Evolutionary conservation across 1,140 invertebrate genomes (phyloP).

Genomic region (Bicyclus anynana): DNA sequence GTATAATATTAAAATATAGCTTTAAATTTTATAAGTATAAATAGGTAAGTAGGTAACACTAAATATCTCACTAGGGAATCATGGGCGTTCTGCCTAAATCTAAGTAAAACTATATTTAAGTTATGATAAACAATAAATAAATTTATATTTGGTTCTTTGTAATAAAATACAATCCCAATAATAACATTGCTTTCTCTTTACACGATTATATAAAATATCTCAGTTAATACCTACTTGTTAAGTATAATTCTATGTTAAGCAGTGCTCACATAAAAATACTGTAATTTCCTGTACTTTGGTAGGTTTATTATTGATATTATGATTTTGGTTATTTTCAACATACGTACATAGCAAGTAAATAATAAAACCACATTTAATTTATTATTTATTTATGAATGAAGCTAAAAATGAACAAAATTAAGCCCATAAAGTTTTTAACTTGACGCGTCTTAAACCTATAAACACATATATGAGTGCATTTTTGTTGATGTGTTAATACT

Average conservation of each 20-base stretch:
- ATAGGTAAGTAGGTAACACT: slow-evolving; percentile 23
- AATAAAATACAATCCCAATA: neutral
- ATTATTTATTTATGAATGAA: too few species aligned
- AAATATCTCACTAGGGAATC: slow-evolving; percentile 43
- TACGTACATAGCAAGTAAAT: too few species aligned
- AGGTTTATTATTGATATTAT: neutral
- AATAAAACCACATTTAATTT: too few species aligned
- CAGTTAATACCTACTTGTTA: neutral
- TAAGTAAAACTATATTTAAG: neutral
- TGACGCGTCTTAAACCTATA: too few species aligned
- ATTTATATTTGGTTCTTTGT: slow-evolving; percentile 12
- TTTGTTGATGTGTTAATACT: too few species aligned
- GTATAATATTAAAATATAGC: slow-evolving; percentile 40
- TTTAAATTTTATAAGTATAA: slow-evolving; percentile 34
- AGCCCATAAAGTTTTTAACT: too few species aligned
- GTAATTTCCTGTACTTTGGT: slow-evolving; percentile 4
- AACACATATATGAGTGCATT: too few species aligned
- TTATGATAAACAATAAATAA: slow-evolving; percentile 2
- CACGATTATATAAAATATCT: neutral
- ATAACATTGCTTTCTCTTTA: neutral
- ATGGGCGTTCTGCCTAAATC: neutral
- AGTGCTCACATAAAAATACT: slow-evolving; percentile 25
- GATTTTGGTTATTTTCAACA: neutral
- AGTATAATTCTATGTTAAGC: slow-evolving; percentile 8
- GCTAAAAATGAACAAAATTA: too few species aligned